Evolutionary conservation across 1,140 invertebrate species (phyloP).

Genomic region (Temnothorax nylanderi): DNA sequence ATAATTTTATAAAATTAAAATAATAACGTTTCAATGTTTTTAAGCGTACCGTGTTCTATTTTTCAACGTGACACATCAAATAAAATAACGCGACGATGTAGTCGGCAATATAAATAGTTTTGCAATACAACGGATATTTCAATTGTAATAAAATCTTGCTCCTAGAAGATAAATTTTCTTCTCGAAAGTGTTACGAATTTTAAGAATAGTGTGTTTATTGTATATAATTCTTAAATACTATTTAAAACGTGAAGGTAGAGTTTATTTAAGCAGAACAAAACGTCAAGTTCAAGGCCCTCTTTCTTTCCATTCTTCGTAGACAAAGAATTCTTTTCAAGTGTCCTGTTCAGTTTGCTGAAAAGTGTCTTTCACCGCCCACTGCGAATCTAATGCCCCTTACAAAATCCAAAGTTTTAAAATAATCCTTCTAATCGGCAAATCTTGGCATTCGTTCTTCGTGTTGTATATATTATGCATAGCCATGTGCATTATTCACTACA

Average conservation of each 20-base stretch:
- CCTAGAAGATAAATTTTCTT: not conserved
- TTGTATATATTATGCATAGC: not conserved
- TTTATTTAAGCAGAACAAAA: not conserved
- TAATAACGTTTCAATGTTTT: not conserved
- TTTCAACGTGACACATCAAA: not conserved
- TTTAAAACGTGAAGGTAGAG: not conserved
- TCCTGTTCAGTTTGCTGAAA: not conserved
- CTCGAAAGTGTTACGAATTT: not conserved
- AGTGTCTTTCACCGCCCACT: not conserved
- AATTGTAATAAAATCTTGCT: not conserved
- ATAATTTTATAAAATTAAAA: not conserved
- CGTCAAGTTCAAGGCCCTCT: not conserved
- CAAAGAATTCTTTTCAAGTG: not conserved
- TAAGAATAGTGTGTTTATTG: not conserved
- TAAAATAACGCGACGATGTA: not conserved
- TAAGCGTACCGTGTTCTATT: not conserved
- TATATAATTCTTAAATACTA: not conserved
- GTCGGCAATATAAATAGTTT: not conserved
- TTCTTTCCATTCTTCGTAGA: not conserved
- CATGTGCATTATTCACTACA: slow-evolving; percentile 14
- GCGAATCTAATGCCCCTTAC: not conserved
- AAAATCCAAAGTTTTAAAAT: slow-evolving; percentile 22
- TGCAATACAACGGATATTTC: not conserved
- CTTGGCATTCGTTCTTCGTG: slow-evolving; percentile 4
- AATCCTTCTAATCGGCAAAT: slow-evolving; percentile 8